Evolutionary conservation across 2,797 vertebrate species (phyloP).

Genomic region (Balearica regulorum): DNA sequence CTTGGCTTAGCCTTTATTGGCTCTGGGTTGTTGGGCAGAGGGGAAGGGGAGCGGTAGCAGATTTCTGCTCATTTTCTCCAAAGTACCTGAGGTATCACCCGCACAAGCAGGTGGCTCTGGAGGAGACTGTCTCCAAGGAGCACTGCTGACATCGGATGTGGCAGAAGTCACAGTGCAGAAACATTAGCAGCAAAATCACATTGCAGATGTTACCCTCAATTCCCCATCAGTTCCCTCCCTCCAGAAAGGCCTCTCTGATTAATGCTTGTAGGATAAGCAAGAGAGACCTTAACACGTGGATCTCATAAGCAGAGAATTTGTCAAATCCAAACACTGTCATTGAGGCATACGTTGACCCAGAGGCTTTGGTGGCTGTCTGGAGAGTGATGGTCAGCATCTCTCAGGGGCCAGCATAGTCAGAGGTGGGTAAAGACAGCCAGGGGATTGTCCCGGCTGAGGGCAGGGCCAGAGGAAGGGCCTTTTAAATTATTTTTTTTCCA

Average conservation of each 20-base stretch:
- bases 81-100: not conserved
- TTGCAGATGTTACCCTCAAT: not conserved
- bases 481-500: not conserved
- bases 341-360: not conserved
- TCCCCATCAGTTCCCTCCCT: not conserved
- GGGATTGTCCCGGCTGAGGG: not conserved
- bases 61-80: not conserved
- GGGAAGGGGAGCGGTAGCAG: not conserved
- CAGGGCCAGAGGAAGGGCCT: not conserved
- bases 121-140: not conserved
- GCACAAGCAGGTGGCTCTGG: not conserved
- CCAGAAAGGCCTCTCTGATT: not conserved
- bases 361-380: not conserved
- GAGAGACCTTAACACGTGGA: accelerated
- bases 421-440: not conserved
- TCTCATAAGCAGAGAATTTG: not conserved
- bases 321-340: not conserved
- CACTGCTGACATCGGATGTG: not conserved
- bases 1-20: conserved; percentile 8
- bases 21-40: not conserved
- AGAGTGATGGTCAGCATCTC: not conserved
- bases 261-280: not conserved
- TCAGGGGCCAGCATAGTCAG: accelerated
- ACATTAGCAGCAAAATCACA: not conserved
- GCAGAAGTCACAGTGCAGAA: not conserved